Conservation (phyloP, 2,888 invertebrate species). For the Leucozona laternaria region DNA sequence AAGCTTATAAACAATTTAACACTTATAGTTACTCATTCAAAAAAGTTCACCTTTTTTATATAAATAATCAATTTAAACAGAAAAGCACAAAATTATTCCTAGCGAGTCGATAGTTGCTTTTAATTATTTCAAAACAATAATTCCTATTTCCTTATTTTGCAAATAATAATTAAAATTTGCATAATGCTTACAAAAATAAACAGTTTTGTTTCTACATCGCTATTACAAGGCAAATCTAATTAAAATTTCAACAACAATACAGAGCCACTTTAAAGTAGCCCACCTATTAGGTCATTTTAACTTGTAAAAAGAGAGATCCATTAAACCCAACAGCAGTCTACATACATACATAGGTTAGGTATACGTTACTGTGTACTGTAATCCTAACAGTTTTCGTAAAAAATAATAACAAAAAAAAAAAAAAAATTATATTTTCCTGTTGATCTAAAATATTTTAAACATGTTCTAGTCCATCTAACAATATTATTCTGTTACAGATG, state of each 20-base stretch:
- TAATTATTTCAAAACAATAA: neutral
- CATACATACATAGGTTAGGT: too few relatives aligned
- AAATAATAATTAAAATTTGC: neutral
- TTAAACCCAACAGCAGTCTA: neutral
- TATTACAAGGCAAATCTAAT: neutral
- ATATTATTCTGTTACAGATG: neutral
- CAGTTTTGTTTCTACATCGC: neutral
- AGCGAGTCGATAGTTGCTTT: neutral
- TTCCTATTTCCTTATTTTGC: neutral
- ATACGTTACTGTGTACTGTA: too few relatives aligned
- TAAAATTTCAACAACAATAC: neutral
- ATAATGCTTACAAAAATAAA: neutral
- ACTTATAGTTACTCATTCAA: too few relatives aligned
- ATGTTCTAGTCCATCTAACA: neutral
- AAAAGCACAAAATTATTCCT: neutral
- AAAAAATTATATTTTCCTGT: slow-evolving; percentile 65
- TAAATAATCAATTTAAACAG: too few relatives aligned
- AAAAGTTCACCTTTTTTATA: too few relatives aligned
- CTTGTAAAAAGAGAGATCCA: neutral
- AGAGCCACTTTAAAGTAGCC: neutral
- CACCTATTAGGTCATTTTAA: neutral
- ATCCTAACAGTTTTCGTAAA: neutral
- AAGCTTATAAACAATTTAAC: too few relatives aligned
- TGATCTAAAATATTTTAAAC: slow-evolving; percentile 38
- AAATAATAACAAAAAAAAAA: neutral